Evolutionary conservation across 2,888 invertebrate species (phyloP).

Genomic region (Sturmia bella): DNA sequence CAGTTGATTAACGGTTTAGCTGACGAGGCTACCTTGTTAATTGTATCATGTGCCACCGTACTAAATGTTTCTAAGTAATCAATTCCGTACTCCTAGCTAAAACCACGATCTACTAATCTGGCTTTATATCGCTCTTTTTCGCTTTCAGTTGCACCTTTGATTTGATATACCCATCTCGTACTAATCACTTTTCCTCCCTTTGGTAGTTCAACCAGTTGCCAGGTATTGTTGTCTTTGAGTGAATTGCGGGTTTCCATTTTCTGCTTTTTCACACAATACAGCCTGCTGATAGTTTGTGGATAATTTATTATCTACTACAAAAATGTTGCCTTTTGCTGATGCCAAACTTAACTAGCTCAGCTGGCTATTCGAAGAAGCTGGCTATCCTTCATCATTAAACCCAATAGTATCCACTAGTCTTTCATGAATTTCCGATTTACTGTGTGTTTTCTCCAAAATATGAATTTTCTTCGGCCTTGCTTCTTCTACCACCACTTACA

Average conservation of each 20-base stretch:
- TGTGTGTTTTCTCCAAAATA: too few species aligned
- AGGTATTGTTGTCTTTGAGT: conserved; percentile 59
- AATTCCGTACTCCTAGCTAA: conserved; percentile 45
- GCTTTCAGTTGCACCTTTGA: background rate
- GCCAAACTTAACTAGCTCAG: conserved; percentile 38
- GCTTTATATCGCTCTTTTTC: conserved; percentile 37
- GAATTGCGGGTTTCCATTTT: conserved; percentile 70
- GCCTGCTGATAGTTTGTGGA: conserved; percentile 47
- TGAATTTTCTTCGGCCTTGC: conserved; percentile 38
- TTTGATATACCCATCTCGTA: conserved; percentile 63
- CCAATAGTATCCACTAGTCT: too few species aligned
- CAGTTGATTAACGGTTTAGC: too few species aligned
- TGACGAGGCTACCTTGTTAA: too few species aligned
- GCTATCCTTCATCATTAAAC: too few species aligned
- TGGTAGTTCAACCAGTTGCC: conserved; percentile 57
- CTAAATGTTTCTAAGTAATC: conserved; percentile 70
- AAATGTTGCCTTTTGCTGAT: conserved; percentile 19
- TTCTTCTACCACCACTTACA: conserved; percentile 14
- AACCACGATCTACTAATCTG: conserved; percentile 53
- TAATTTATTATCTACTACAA: conserved; percentile 46
- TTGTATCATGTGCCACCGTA: too few species aligned
- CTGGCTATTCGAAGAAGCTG: conserved; percentile 19
- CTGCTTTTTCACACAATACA: conserved; percentile 27
- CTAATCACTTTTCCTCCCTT: conserved; percentile 57
- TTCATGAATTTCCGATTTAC: too few species aligned